Evolutionary conservation across 2,888 invertebrate genomes (phyloP).

Genomic region (Imbricaverruca yamaguchii): DNA sequence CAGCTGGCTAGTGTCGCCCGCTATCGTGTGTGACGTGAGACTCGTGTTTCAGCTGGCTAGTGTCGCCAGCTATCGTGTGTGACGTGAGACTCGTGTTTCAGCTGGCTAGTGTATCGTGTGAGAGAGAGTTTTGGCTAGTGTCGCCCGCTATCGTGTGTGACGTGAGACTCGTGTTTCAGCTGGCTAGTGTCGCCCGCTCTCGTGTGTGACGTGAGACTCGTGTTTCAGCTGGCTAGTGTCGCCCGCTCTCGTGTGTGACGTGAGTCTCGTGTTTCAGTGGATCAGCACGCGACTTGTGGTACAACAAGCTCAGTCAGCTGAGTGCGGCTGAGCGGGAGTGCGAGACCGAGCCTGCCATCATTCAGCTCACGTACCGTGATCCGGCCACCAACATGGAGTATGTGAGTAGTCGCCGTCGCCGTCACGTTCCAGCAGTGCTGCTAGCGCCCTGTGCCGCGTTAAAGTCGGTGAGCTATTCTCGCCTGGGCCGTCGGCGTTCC

Average conservation of each 20-base stretch:
- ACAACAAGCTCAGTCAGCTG: constrained; percentile 50
- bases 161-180: not conserved
- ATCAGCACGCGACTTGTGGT: constrained; percentile 55
- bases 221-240: not conserved
- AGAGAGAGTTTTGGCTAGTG: not conserved
- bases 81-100: not conserved
- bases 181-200: not conserved
- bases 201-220: not conserved
- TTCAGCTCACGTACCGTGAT: constrained; percentile 69
- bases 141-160: not conserved
- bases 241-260: not conserved
- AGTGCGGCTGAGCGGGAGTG: constrained; percentile 50
- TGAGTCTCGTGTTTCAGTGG: not conserved
- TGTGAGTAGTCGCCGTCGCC: constrained; percentile 48
- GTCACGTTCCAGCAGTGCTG: too few relatives aligned
- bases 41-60: not conserved
- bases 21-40: not conserved
- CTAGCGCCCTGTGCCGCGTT: too few relatives aligned
- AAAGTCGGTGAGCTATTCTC: too few relatives aligned
- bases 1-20: not conserved
- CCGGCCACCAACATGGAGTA: constrained; percentile 65
- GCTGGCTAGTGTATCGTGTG: not conserved
- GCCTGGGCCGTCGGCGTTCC: too few relatives aligned
- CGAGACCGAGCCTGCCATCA: constrained; percentile 69
- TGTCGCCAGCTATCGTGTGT: not conserved